These are phyloP conservation scores for Melanaphis sacchari DNA, from an alignment of 1,140 invertebrate species.

Conservation along the genomic window DNA sequence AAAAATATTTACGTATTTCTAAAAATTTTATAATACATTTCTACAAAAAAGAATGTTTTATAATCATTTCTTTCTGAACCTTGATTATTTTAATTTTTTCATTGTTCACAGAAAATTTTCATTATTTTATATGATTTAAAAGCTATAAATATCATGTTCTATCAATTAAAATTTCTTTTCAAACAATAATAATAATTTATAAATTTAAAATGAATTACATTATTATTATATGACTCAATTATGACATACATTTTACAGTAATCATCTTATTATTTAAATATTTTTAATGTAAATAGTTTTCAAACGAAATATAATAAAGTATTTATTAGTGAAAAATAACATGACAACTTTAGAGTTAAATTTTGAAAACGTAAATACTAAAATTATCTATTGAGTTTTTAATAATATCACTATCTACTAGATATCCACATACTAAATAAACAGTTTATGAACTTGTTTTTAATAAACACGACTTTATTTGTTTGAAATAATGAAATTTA, in stretches of 20 bases:
- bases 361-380: background rate
- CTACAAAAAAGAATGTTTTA: too few species aligned
- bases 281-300: background rate
- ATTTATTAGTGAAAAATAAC: background rate
- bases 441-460: background rate
- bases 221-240: background rate
- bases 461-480: constrained; percentile 7
- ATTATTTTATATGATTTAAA: background rate
- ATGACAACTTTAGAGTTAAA: background rate
- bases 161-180: background rate
- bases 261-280: background rate
- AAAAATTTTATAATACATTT: too few species aligned
- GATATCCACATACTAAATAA: background rate
- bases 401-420: background rate
- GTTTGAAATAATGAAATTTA: constrained; percentile 15
- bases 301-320: background rate
- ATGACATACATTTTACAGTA: background rate
- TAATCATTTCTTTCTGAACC: too few species aligned
- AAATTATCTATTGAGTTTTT: too few species aligned
- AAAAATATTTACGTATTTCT: background rate
- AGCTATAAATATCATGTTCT: background rate
- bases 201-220: background rate
- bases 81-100: too few species aligned
- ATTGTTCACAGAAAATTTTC: too few species aligned
- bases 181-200: background rate